Conservation (phyloP, 2,113 vertebrate species). For the Entelurus aequoreus region DNA sequence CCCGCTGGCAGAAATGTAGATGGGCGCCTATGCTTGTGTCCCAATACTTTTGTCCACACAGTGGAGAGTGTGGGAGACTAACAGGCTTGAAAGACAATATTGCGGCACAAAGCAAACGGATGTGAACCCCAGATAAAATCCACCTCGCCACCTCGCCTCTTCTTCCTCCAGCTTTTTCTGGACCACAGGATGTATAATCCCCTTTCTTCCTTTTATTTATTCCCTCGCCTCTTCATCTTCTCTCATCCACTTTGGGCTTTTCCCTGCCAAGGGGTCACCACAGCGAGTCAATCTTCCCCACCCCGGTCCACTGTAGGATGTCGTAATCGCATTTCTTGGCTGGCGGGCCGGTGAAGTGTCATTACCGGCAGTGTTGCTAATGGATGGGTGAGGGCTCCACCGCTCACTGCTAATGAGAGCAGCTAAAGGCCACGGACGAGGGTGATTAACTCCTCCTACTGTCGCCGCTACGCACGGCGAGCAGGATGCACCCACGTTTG, state of each 20-base stretch:
- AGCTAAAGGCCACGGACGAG: slow-evolving; percentile 80
- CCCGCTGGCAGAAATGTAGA: too few relatives aligned
- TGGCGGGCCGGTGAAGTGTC: slow-evolving; percentile 68
- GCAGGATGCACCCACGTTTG: slow-evolving; percentile 49
- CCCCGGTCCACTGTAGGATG: slow-evolving; percentile 39
- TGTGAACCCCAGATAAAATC: slow-evolving; percentile 58
- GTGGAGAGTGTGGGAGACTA: slow-evolving; percentile 18
- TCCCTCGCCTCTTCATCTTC: slow-evolving; percentile 18
- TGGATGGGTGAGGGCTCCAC: slow-evolving; percentile 77
- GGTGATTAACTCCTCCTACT: slow-evolving; percentile 75
- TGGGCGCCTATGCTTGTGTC: not conserved
- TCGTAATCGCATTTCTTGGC: slow-evolving; percentile 64
- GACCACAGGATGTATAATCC: slow-evolving; percentile 31
- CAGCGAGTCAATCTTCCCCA: too few relatives aligned
- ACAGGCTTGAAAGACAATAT: slow-evolving; percentile 46
- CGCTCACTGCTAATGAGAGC: slow-evolving; percentile 81
- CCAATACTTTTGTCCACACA: not conserved
- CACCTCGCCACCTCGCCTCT: slow-evolving; percentile 31
- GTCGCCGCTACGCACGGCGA: slow-evolving; percentile 40
- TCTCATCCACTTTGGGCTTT: too few relatives aligned
- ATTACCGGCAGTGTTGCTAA: slow-evolving; percentile 75
- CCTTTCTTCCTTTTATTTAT: slow-evolving; percentile 32
- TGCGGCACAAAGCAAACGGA: slow-evolving; percentile 40
- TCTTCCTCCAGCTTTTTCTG: slow-evolving; percentile 51
- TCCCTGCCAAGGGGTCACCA: too few relatives aligned